Evolutionary conservation across 2,113 vertebrate species (phyloP), one percentile per base, ranked within the genome.

Genomic region (Epinephelus cyanopodus): DNA sequence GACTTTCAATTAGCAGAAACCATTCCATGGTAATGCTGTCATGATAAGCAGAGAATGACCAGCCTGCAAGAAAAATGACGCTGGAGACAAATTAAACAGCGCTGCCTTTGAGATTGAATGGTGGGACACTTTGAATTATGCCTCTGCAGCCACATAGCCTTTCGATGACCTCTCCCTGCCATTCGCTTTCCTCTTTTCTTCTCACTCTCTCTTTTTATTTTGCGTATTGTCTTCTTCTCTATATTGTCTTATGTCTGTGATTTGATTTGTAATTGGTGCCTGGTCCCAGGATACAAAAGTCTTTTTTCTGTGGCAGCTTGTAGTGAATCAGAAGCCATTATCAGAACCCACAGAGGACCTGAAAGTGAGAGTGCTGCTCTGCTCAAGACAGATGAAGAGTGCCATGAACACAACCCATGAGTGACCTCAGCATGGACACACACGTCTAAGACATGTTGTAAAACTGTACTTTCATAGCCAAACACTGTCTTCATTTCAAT

Each of bases 1-100:
- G 27, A 65, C 23, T 76, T 79, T 83, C 62, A 87, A 83, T 91
- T 87, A 81, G 33, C 54, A 9, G 18, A 78, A 47, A 53, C 37
- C 71, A 74, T 86, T 86, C 79, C 21, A 52, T 15, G 77, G 19
- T 82, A 63, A 86, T 79, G 84, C 48, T 23, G 69, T 57, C 9
- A 13, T 50, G 78, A 83, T 79, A 33, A 74, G 83, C 72, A 53
- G 72, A 29, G 33, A 42, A 62, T 74, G 78, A 67, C n/a, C 54
- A 62, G 54, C 39, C 29, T 12, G 1, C 45, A 18, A 57, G 64
- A 74, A 21, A 54, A 80, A 77, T 71, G 45, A 75, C 74, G 3
- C 74, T 23, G 73, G 62, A 67, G 78, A 64, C 37, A 45, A 80
- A 67, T 89, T 67, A 77, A 77, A 50, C 47, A 64, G 72, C 2